Base-by-base conservation (phyloP, 2,113 vertebrate species). In the Cynoglossus semilaevis region DNA sequence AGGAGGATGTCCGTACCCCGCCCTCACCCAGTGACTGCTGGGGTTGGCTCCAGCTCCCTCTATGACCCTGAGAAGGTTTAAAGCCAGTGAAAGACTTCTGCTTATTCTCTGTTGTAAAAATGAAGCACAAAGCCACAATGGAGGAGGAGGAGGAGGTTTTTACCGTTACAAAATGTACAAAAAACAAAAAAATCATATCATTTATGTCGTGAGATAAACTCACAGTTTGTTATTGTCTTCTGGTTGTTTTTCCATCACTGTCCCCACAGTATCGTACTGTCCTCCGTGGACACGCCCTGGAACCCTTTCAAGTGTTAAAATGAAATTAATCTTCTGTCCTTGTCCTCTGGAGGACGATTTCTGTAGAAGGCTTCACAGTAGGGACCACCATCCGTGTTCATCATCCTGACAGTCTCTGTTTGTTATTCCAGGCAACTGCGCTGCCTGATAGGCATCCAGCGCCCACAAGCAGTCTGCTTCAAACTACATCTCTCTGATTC, bases 401-500 rank as follows among this genome's bases (percentile, higher is more conserved):
- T 79, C 81, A 72, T 56, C 41, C 69, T 66, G 77, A 77, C 73
- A 72, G 76, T 57, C 64, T 78, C 72, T 82, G 76, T 82, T 82
- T 83, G 73, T 85, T 84, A 84, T 85, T 82, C 76, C 77, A 84
- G 77, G 76, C 71, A 64, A 81, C 79, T 71, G 68, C 60, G 35
- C 44, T 1, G 56, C 72, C 78, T 65, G 63, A 80, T 74, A 55
- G 61, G 63, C 66, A 71, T 82, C 80, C 78, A 83, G 81, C 63
- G 17, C 67, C 82, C 72, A 22, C 80, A 59, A 70, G 60, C 68
- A 38, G 64, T 60, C 72, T 76, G 60, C 60, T 76, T 86, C 60
- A 67, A 74, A 72, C 67, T 68, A 7, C 5, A 49, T 62, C 66
- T 70, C 79, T 81, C 66, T 74, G 79, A 84, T 79, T 84, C 69